Evolutionary conservation across 2,113 vertebrate genomes (phyloP).

Genomic region (Neogale vison): DNA sequence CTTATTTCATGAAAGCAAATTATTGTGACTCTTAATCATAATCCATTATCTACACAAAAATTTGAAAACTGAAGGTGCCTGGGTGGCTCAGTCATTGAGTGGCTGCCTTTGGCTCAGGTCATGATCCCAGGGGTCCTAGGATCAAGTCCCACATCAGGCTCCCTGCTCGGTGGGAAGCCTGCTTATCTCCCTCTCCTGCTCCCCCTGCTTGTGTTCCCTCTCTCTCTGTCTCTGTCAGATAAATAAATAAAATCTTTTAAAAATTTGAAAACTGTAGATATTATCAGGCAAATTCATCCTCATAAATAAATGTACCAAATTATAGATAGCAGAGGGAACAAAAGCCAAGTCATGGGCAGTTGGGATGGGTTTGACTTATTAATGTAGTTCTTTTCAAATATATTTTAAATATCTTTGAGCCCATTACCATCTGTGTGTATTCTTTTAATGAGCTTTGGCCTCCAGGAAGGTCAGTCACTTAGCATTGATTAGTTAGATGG

Average conservation of each 20-base stretch:
- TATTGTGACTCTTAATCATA: slow-evolving; percentile 74
- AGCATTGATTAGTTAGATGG: slow-evolving; percentile 82
- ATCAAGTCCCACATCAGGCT: too few relatives aligned
- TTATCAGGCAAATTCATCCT: slow-evolving; percentile 72
- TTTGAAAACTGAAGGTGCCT: slow-evolving; percentile 44
- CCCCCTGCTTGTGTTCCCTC: too few relatives aligned
- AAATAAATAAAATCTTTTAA: background rate
- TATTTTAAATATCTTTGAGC: slow-evolving; percentile 83
- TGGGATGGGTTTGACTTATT: slow-evolving; percentile 76
- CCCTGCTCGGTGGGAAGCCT: too few relatives aligned
- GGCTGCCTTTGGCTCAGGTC: too few relatives aligned
- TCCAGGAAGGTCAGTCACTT: slow-evolving; percentile 80
- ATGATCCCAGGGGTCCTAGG: too few relatives aligned
- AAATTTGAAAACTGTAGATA: slow-evolving; percentile 71
- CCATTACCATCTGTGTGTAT: slow-evolving; percentile 83
- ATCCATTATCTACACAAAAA: slow-evolving; percentile 61
- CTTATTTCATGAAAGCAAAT: slow-evolving; percentile 70
- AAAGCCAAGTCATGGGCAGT: slow-evolving; percentile 54
- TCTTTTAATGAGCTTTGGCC: slow-evolving; percentile 83
- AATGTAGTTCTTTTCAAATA: slow-evolving; percentile 72
- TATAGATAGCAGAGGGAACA: slow-evolving; percentile 64
- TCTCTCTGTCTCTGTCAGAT: too few relatives aligned
- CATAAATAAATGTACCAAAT: slow-evolving; percentile 76
- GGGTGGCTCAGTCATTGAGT: too few relatives aligned
- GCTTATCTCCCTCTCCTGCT: too few relatives aligned